Conservation (phyloP, 2,888 invertebrate genomes). For the Patella caerulea region DNA sequence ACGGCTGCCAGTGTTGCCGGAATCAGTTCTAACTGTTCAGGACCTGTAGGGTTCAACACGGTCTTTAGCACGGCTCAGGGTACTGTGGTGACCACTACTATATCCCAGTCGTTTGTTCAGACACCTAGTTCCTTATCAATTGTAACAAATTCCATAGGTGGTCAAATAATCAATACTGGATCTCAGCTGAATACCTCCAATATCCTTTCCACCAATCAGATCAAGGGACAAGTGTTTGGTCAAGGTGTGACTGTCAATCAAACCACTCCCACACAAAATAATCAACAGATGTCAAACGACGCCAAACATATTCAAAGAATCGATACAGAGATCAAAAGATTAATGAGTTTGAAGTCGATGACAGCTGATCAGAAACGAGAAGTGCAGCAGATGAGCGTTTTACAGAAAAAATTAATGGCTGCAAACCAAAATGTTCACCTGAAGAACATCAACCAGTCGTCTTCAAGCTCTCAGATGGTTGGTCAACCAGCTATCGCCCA, state of each 20-base stretch:
- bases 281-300: slow-evolving; percentile 46
- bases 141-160: slow-evolving; percentile 22
- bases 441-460: slow-evolving; percentile 31
- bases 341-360: slow-evolving; percentile 76
- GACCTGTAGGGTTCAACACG: neutral
- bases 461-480: slow-evolving; percentile 24
- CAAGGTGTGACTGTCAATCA: slow-evolving; percentile 37
- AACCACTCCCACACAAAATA: slow-evolving; percentile 38
- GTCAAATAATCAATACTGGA: slow-evolving; percentile 11
- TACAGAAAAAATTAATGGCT: slow-evolving; percentile 81
- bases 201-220: slow-evolving; percentile 2
- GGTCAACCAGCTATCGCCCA: slow-evolving; percentile 38
- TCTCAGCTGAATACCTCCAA: neutral
- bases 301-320: slow-evolving; percentile 73
- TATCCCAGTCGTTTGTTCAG: slow-evolving; percentile 47
- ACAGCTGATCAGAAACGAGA: slow-evolving; percentile 75
- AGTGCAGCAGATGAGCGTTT: slow-evolving; percentile 77
- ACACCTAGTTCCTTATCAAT: slow-evolving; percentile 27
- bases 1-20: neutral
- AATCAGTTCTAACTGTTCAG: neutral
- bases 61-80: slow-evolving; percentile 35
- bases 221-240: slow-evolving; percentile 15
- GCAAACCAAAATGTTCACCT: slow-evolving; percentile 78
- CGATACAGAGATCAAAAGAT: slow-evolving; percentile 80
- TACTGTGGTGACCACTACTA: slow-evolving; percentile 50